A percentile compares a stretch with the other conserved stretches of the same genome.
Evolutionary conservation across 1,140 invertebrate genomes (phyloP).

Genomic region (Tetramorium alpestre): DNA sequence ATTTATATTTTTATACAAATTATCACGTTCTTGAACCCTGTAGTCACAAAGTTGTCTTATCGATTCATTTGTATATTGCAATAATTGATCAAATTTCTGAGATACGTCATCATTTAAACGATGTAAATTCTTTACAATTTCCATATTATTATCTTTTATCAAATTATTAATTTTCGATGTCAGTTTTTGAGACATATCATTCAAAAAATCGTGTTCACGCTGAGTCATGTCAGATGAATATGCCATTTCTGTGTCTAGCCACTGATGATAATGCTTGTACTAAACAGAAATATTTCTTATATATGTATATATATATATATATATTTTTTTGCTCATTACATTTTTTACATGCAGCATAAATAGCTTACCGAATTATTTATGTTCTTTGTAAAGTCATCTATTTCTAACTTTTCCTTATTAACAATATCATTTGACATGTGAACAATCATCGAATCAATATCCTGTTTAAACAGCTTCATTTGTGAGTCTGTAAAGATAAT

Average conservation of each 20-base stretch:
- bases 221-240: slow-evolving; percentile 68
- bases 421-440: slow-evolving; percentile 73
- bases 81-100: slow-evolving; percentile 75
- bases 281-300: slow-evolving; percentile 60
- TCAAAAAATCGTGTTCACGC: slow-evolving; percentile 68
- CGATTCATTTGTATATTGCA: slow-evolving; percentile 72
- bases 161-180: slow-evolving; percentile 75
- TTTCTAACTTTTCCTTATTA: slow-evolving; percentile 57
- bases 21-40: slow-evolving; percentile 70
- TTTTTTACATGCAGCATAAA: slow-evolving; percentile 35
- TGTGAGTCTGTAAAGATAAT: slow-evolving; percentile 63
- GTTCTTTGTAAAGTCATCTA: slow-evolving; percentile 69
- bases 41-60: slow-evolving; percentile 70
- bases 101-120: slow-evolving; percentile 69
- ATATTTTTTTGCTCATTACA: slow-evolving; percentile 10
- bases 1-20: slow-evolving; percentile 68
- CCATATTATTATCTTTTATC: slow-evolving; percentile 67
- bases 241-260: slow-evolving; percentile 73
- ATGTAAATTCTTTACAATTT: slow-evolving; percentile 77
- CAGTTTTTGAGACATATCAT: slow-evolving; percentile 68
- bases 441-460: slow-evolving; percentile 70
- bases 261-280: slow-evolving; percentile 76
- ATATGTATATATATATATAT: neutral
- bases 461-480: slow-evolving; percentile 62
- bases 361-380: slow-evolving; percentile 75